These are phyloP conservation scores for Ailurus styani DNA, from an alignment of 2,113 vertebrate species.

Conservation along the genomic window DNA sequence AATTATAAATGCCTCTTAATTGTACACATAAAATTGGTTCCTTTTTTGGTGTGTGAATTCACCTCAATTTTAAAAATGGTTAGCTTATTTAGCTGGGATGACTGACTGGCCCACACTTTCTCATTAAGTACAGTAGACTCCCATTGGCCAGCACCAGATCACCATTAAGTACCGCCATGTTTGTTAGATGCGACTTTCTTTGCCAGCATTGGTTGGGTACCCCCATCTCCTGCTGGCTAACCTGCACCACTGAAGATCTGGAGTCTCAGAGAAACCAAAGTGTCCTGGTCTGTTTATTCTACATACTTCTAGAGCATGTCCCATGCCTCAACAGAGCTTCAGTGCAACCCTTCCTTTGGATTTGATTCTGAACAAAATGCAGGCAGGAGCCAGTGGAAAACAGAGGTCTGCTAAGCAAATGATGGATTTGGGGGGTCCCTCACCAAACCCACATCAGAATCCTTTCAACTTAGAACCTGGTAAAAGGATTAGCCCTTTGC, in stretches of 20 bases:
- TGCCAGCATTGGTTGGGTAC: background rate
- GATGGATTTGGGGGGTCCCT: background rate
- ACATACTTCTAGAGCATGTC: accelerated
- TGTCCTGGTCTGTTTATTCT: background rate
- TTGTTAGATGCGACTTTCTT: background rate
- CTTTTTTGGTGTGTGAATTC: background rate
- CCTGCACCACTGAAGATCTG: background rate
- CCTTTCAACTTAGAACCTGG: background rate
- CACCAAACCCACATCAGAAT: background rate
- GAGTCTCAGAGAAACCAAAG: background rate
- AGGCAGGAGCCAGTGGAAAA: background rate
- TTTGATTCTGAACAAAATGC: background rate
- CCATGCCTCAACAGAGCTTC: background rate
- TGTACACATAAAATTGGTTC: background rate
- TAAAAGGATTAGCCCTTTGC: background rate
- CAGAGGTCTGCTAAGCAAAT: background rate
- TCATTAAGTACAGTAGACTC: no score
- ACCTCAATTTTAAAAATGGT: background rate
- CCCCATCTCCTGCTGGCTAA: background rate
- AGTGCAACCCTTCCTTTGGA: background rate
- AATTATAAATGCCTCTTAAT: background rate
- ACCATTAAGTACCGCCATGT: accelerated
- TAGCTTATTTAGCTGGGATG: background rate
- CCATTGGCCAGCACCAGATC: background rate
- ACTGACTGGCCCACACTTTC: accelerated